A percentile compares a stretch with the other conserved stretches of the same genome.
These are phyloP conservation scores for Leptocoma aspasia DNA, from an alignment of 2,113 vertebrate species.

Conservation along the genomic window DNA sequence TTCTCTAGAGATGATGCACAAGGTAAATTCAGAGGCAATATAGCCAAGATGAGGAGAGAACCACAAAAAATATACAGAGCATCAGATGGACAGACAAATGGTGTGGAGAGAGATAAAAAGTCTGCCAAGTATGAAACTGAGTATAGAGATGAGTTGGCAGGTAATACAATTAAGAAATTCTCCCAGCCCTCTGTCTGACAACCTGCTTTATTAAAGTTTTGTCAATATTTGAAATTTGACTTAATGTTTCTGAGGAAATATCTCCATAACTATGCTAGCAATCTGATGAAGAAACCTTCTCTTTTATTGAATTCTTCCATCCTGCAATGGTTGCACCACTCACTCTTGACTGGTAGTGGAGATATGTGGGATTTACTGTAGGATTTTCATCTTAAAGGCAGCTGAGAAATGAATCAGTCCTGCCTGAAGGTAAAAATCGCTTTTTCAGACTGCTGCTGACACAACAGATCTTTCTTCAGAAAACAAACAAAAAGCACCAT, in stretches of 20 bases:
- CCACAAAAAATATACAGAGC: neutral
- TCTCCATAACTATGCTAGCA: neutral
- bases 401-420: neutral
- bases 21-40: neutral
- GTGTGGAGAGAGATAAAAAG: neutral
- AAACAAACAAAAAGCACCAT: neutral
- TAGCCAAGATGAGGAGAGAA: neutral
- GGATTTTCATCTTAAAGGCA: neutral
- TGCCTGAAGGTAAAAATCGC: neutral
- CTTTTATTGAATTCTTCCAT: neutral
- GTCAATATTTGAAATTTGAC: neutral
- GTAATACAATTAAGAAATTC: neutral
- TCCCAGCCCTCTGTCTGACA: neutral
- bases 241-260: neutral
- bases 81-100: neutral
- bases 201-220: neutral
- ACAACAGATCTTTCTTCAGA: neutral
- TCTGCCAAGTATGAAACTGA: neutral
- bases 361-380: neutral
- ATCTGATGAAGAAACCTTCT: neutral
- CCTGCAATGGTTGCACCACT: neutral
- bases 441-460: neutral
- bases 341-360: neutral
- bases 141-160: neutral
- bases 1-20: neutral